phyloP scores from a whole-genome alignment of 2,888 invertebrate species.

The Cantharis lateralis region DNA sequence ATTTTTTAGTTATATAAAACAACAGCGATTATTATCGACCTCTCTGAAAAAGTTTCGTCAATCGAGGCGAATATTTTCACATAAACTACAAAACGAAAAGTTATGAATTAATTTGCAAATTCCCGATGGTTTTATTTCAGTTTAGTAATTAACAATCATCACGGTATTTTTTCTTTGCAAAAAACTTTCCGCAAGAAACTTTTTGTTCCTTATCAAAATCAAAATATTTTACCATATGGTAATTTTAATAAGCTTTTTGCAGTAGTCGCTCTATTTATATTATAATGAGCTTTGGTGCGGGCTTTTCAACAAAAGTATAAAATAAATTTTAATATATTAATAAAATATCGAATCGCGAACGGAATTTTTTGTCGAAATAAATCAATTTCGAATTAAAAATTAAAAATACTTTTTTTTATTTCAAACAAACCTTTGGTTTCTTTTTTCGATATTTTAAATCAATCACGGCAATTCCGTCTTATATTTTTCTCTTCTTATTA shows the following conservation, averaged over 20 bases:
- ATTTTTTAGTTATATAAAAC: not conserved
- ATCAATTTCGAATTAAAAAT: not conserved
- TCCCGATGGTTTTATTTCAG: not conserved
- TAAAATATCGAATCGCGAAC: not conserved
- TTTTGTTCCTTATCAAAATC: not conserved
- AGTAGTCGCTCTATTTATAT: not conserved
- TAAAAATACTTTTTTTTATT: not conserved
- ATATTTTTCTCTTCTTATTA: conserved; percentile 53
- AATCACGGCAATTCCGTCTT: conserved; percentile 50
- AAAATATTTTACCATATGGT: not conserved
- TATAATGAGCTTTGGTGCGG: not conserved
- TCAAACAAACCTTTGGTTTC: not conserved
- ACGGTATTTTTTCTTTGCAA: not conserved
- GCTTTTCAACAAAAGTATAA: not conserved
- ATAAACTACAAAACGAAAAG: not conserved
- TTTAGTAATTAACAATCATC: not conserved
- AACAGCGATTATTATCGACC: not conserved
- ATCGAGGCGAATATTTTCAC: not conserved
- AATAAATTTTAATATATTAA: not conserved
- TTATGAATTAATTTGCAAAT: not conserved
- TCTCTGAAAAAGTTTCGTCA: not conserved
- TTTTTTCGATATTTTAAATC: conserved; percentile 46
- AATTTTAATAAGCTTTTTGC: not conserved
- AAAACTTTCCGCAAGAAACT: not conserved
- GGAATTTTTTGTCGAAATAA: not conserved